These are phyloP conservation scores for Aphelinus certus DNA, from an alignment of 1,140 invertebrate species.

Conservation along the genomic window DNA sequence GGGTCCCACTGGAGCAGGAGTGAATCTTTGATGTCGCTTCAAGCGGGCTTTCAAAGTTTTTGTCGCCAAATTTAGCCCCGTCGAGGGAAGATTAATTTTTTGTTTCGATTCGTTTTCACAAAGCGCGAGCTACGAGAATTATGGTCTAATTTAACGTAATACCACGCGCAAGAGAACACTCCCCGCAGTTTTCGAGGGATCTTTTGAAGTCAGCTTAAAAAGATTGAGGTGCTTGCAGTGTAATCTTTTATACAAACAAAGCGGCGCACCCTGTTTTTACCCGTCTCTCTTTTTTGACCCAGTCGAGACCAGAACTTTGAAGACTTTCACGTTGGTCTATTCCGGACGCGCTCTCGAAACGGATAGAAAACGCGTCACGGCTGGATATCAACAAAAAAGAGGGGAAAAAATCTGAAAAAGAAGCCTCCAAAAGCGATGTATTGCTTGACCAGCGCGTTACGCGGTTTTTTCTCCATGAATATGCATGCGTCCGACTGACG, in stretches of 20 bases:
- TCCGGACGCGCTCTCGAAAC: not conserved
- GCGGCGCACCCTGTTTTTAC: too few species aligned
- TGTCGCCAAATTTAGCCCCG: too few species aligned
- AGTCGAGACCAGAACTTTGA: not conserved
- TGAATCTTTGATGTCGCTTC: too few species aligned
- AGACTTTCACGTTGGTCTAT: too few species aligned
- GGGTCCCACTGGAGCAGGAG: too few species aligned
- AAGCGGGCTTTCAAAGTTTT: too few species aligned
- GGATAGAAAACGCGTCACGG: not conserved
- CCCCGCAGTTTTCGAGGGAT: not conserved
- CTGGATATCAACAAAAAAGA: too few species aligned
- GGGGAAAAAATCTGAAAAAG: slow-evolving; percentile 1
- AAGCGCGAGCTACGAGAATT: too few species aligned
- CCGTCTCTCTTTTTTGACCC: not conserved
- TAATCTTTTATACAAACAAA: slow-evolving; percentile 15
- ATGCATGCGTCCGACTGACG: slow-evolving; percentile 12
- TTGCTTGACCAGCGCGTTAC: not conserved
- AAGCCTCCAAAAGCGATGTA: not conserved
- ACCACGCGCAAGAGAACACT: too few species aligned
- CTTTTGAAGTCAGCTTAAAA: slow-evolving; percentile 8
- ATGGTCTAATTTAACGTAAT: too few species aligned
- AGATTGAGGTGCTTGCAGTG: not conserved
- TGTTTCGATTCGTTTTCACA: too few species aligned
- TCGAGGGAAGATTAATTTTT: too few species aligned
- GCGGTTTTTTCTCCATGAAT: slow-evolving; percentile 6